These are phyloP conservation scores for Sandelia bainsii DNA, from an alignment of 2,797 vertebrate species.

Conservation along the genomic window DNA sequence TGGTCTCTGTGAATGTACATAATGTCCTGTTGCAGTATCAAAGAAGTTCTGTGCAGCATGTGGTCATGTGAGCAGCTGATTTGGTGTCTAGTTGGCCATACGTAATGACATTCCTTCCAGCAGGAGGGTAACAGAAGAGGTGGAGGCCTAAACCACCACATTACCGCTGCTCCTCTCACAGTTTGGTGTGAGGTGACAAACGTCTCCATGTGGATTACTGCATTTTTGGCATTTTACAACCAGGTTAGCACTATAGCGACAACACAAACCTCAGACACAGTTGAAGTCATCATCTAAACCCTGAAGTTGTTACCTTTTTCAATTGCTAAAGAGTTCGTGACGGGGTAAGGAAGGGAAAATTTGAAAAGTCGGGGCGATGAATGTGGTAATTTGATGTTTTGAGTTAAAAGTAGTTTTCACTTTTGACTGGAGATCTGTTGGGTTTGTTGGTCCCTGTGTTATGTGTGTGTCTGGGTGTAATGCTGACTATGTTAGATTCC, in stretches of 20 bases:
- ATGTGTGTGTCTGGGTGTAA: slow-evolving; percentile 30
- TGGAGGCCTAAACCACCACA: slow-evolving; percentile 35
- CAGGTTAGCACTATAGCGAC: slow-evolving; percentile 66
- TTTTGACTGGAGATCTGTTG: slow-evolving; percentile 24
- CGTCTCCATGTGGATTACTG: slow-evolving; percentile 77
- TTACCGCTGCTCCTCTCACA: slow-evolving; percentile 65
- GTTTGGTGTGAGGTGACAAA: slow-evolving; percentile 78
- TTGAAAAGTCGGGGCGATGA: slow-evolving; percentile 1
- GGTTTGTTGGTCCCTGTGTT: slow-evolving; percentile 46
- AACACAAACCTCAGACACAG: slow-evolving; percentile 55
- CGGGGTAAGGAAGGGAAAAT: not conserved
- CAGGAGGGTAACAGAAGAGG: slow-evolving; percentile 53
- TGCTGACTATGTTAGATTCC: slow-evolving; percentile 78
- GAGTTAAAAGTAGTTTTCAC: slow-evolving; percentile 42
- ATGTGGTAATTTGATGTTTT: slow-evolving; percentile 46
- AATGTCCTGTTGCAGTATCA: slow-evolving; percentile 27
- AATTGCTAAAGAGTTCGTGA: not conserved
- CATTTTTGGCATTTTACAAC: slow-evolving; percentile 78
- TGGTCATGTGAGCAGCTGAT: slow-evolving; percentile 54
- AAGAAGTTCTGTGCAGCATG: slow-evolving; percentile 36
- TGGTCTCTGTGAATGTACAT: slow-evolving; percentile 35
- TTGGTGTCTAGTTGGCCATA: slow-evolving; percentile 32
- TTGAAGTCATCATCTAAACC: slow-evolving; percentile 11
- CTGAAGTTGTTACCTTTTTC: slow-evolving; percentile 2
- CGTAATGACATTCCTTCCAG: slow-evolving; percentile 60